Conservation (phyloP, 2,888 invertebrate genomes). For the Lymantria dispar region DNA sequence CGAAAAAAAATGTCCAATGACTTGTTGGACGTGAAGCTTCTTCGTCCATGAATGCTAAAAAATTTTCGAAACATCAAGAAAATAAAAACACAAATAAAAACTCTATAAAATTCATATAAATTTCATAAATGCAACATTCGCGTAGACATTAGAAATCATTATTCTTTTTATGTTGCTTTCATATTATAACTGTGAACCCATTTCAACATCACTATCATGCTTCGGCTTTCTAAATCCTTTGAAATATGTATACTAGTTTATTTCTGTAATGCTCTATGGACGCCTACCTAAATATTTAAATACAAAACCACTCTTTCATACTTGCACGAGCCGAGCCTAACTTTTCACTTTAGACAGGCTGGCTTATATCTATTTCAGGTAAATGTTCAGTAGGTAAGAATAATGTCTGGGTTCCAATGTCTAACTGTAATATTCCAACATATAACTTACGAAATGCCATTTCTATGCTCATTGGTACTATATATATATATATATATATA, state of each 20-base stretch:
- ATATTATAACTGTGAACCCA: background rate
- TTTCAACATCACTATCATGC: background rate
- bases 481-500: too few relatives aligned
- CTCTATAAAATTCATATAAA: too few relatives aligned
- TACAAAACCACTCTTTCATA: conserved; percentile 1
- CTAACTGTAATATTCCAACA: conserved; percentile 35
- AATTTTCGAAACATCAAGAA: too few relatives aligned
- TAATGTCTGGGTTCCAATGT: conserved; percentile 51
- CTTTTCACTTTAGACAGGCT: conserved; percentile 26
- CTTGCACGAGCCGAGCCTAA: conserved; percentile 7
- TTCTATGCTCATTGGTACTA: too few relatives aligned
- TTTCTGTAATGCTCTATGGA: background rate
- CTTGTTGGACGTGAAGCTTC: too few relatives aligned
- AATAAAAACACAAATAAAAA: too few relatives aligned
- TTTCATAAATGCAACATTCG: too few relatives aligned
- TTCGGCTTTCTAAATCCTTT: background rate
- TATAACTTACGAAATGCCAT: too few relatives aligned
- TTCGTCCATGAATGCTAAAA: too few relatives aligned
- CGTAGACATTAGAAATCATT: too few relatives aligned
- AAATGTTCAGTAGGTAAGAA: conserved; percentile 50
- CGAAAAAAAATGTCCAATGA: too few relatives aligned
- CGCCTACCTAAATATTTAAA: conserved; percentile 1
- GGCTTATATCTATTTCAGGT: conserved; percentile 65
- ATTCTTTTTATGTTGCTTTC: too few relatives aligned
- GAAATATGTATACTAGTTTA: background rate